phyloP scores from a whole-genome alignment of 2,888 invertebrate species.

The Lepas anatifera region DNA sequence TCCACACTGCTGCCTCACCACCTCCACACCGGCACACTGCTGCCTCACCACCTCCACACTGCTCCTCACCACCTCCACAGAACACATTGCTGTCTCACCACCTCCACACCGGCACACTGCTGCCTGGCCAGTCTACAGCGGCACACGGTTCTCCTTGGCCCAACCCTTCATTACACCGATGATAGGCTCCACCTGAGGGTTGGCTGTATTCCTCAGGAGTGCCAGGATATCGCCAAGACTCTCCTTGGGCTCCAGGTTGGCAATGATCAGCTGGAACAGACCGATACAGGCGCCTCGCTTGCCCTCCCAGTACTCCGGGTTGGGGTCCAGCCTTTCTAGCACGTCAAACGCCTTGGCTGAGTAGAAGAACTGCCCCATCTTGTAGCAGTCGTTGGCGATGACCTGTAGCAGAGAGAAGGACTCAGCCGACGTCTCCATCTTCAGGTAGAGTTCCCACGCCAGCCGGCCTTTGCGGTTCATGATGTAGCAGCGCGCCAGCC shows the following conservation, averaged over 20 bases:
- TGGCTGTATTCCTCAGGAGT: conserved; percentile 61
- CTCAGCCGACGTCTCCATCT: conserved; percentile 71
- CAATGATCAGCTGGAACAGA: conserved; percentile 74
- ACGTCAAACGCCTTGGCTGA: conserved; percentile 95
- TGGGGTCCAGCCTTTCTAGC: conserved; percentile 76
- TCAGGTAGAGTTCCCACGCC: conserved; percentile 90
- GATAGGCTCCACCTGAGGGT: conserved; percentile 78
- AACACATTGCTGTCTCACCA: no score
- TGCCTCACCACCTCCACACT: no score
- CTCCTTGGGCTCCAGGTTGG: conserved; percentile 53
- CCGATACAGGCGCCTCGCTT: conserved; percentile 92
- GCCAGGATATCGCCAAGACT: conserved; percentile 65
- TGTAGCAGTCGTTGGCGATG: conserved; percentile 94
- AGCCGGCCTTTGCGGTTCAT: conserved; percentile 77
- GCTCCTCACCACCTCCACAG: no score
- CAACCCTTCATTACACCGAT: conserved; percentile 66
- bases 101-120: no score
- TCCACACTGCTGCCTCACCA: no score
- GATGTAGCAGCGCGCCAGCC: conserved; percentile 75
- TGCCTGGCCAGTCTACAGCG: no score
- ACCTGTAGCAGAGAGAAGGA: conserved; percentile 82
- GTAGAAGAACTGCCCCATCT: conserved; percentile 90
- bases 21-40: no score
- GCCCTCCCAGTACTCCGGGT: conserved; percentile 96
- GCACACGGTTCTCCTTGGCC: conserved; percentile 65